phyloP scores from a whole-genome alignment of 2,113 vertebrate genomes.

The Ceyx margarethae region DNA sequence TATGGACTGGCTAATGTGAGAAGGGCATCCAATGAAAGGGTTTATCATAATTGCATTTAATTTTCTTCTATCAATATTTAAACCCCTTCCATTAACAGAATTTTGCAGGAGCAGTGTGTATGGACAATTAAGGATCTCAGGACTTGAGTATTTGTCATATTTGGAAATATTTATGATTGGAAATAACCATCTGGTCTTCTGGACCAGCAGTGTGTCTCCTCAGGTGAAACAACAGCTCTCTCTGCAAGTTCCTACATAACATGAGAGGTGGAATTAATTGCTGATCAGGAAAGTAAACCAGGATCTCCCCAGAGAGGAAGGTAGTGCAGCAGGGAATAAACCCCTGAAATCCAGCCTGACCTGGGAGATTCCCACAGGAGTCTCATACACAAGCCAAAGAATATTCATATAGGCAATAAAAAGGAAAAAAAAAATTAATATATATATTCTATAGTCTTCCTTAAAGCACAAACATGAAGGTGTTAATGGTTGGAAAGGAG shows the following conservation, averaged over 20 bases:
- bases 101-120: accelerated
- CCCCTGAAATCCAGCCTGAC: neutral
- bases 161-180: neutral
- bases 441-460: no score
- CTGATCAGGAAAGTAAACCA: neutral
- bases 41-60: neutral
- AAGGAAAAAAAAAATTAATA: neutral
- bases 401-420: neutral
- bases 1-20: slow-evolving; percentile 3
- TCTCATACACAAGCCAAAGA: neutral
- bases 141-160: neutral
- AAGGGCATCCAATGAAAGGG: neutral
- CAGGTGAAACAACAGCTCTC: neutral
- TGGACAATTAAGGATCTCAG: neutral
- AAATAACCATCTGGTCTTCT: neutral
- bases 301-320: neutral
- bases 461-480: neutral
- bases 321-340: neutral
- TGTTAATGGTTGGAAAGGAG: neutral
- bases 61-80: slow-evolving; percentile 43
- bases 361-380: neutral
- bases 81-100: neutral
- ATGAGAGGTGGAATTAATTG: neutral
- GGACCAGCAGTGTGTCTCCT: accelerated
- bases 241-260: neutral